Evolutionary conservation across 2,888 invertebrate species (phyloP), one percentile per base, ranked within the genome.

Genomic region (Catocala nupta): DNA sequence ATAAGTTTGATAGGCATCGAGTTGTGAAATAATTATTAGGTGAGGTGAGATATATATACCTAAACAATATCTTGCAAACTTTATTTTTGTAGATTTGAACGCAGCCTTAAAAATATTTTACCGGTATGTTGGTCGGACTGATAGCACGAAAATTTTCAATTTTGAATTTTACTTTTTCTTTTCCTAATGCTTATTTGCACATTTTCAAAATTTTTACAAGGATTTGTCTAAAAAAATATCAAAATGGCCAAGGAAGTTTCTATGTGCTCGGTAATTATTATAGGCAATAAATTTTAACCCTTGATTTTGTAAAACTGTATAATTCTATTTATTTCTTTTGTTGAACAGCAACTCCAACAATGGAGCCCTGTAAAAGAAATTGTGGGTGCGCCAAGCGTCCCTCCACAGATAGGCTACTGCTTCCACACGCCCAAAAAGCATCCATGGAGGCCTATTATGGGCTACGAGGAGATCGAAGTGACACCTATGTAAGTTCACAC

Each of bases 361-460:
- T 96, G 96, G 96, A 96, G 95, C 78, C 95, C 95, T 34, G 95
- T 95, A 65, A 96, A 96, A 93, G 96, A 96, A 74, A 95, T 95
- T 12, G 94, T 95, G 33, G 94, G 95, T 0, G 95, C 96, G 0
- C 95, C 96, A 13, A 92, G 95, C 58, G 90, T 95, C 68, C 96
- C 96, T 10, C 92, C 95, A 4, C 95, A 96, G 78, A 95, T 96
- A 42, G 96, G 96, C 47, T 95, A 96, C 78, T 96, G 96, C 78
- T 96, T 96, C 86, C 95, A 96, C 90, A 95, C 97, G 0, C 96
- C 97, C 0, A 95, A 96, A 71, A 96, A 96, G 62, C 97, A 97
- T 87, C 97, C 97, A 13, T 97, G 97, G 97, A 93, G 97, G 63
- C 97, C 97, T 33, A 96, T 96, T 13, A 94, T 97, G 89, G 97